Conservation (phyloP, 2,797 vertebrate genomes). For the Gymnopithys bicolor region DNA sequence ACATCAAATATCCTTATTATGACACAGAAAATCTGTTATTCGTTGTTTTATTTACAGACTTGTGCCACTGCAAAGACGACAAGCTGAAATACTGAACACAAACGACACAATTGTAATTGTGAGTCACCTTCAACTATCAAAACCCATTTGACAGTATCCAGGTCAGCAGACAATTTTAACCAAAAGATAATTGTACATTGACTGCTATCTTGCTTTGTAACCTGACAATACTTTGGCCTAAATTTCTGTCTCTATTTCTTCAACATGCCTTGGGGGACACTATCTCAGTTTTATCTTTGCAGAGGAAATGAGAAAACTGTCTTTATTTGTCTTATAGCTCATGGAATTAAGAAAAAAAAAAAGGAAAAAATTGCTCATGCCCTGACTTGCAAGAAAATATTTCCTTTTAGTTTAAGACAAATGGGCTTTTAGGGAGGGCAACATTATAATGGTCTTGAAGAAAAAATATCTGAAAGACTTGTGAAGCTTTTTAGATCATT, state of each 20-base stretch:
- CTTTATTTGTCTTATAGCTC: slow-evolving; percentile 35
- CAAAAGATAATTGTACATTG: background rate
- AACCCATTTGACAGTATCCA: background rate
- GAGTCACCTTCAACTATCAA: slow-evolving; percentile 17
- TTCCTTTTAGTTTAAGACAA: slow-evolving; percentile 24
- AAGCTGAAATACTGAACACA: background rate
- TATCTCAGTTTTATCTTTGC: slow-evolving; percentile 41
- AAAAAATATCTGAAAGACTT: background rate
- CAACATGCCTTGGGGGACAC: slow-evolving; percentile 26
- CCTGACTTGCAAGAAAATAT: background rate
- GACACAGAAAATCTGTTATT: background rate
- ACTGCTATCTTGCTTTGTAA: slow-evolving; percentile 12
- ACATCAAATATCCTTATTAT: background rate
- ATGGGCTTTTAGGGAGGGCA: background rate
- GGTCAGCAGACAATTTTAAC: slow-evolving; percentile 43
- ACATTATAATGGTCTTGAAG: background rate
- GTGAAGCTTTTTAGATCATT: slow-evolving; percentile 15
- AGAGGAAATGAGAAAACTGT: slow-evolving; percentile 55
- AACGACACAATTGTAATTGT: background rate
- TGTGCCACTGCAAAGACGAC: background rate
- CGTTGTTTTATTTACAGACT: background rate
- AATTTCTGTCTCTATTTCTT: slow-evolving; percentile 57
- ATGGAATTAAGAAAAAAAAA: background rate
- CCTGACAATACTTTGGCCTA: slow-evolving; percentile 34
- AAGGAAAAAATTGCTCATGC: background rate